Evolutionary conservation across 2,888 invertebrate genomes (phyloP).

Genomic region (Zaprionus obscuricornis): DNA sequence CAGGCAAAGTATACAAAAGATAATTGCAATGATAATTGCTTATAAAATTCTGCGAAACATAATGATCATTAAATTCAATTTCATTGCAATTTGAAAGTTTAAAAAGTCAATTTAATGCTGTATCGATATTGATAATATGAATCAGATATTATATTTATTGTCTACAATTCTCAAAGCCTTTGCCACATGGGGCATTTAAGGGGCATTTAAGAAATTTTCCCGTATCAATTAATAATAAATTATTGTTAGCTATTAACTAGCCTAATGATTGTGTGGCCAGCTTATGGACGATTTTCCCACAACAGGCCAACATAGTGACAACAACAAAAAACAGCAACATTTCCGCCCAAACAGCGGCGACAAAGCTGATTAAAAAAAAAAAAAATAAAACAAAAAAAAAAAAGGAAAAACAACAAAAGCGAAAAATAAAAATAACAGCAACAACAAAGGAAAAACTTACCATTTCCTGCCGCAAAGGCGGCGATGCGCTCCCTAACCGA

Average conservation of each 20-base stretch:
- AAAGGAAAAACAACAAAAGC: slow-evolving; percentile 12
- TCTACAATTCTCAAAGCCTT: too few relatives aligned
- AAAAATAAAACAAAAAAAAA: not conserved
- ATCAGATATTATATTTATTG: too few relatives aligned
- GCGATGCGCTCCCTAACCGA: slow-evolving; percentile 81
- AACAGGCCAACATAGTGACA: slow-evolving; percentile 36
- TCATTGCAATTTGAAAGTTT: too few relatives aligned
- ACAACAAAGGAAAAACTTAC: slow-evolving; percentile 63
- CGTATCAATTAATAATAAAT: slow-evolving; percentile 64
- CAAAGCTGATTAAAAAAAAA: slow-evolving; percentile 65
- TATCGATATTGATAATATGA: too few relatives aligned
- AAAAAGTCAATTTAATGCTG: too few relatives aligned
- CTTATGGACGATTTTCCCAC: slow-evolving; percentile 57
- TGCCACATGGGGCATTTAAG: too few relatives aligned
- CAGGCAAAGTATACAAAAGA: too few relatives aligned
- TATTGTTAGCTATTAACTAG: slow-evolving; percentile 61
- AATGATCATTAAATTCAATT: too few relatives aligned
- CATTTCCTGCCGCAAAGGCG: slow-evolving; percentile 81
- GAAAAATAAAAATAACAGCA: slow-evolving; percentile 2
- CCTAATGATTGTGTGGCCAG: slow-evolving; percentile 57
- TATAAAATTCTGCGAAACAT: too few relatives aligned
- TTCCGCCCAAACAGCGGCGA: slow-evolving; percentile 59
- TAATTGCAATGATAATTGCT: too few relatives aligned
- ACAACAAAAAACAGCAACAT: slow-evolving; percentile 24
- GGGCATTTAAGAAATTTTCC: too few relatives aligned